phyloP scores from a whole-genome alignment of 1,140 invertebrate species.

The Solen grandis region DNA sequence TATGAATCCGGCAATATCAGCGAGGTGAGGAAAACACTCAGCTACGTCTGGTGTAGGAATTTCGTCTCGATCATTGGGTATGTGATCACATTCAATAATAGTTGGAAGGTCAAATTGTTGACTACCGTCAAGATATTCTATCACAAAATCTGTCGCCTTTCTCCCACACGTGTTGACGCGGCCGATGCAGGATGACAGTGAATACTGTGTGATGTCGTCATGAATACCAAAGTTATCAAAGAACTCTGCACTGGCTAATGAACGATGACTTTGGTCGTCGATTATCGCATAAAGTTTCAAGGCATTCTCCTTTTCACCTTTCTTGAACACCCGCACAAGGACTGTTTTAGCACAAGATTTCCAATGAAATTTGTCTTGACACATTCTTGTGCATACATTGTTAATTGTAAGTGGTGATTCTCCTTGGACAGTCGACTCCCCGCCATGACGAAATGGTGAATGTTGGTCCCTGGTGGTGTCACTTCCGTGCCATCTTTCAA shows the following conservation, averaged over 20 bases:
- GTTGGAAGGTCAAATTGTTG: slow-evolving; percentile 10
- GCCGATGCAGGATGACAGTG: slow-evolving; percentile 26
- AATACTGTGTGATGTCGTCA: slow-evolving; percentile 1
- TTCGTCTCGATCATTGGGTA: slow-evolving; percentile 45
- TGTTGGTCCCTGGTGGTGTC: neutral
- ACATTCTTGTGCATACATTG: slow-evolving; percentile 50
- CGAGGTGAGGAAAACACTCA: slow-evolving; percentile 3
- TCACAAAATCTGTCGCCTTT: neutral
- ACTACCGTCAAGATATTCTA: slow-evolving; percentile 20
- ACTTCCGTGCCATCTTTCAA: neutral
- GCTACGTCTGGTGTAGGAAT: slow-evolving; percentile 53
- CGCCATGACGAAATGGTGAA: no score
- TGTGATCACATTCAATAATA: slow-evolving; percentile 58
- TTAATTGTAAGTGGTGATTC: no score
- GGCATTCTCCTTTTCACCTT: slow-evolving; percentile 19
- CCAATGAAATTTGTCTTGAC: slow-evolving; percentile 15
- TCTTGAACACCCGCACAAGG: slow-evolving; percentile 37
- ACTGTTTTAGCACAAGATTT: slow-evolving; percentile 53
- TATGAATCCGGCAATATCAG: neutral
- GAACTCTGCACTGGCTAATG: slow-evolving; percentile 27
- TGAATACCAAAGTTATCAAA: slow-evolving; percentile 33
- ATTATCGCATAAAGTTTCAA: no score
- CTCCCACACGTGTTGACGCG: neutral
- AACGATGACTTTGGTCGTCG: slow-evolving; percentile 52
- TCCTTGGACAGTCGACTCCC: no score